Evolutionary conservation across 2,888 invertebrate genomes (phyloP), one percentile per base, ranked within the genome.

Genomic region (Heterodera filipjevi): DNA sequence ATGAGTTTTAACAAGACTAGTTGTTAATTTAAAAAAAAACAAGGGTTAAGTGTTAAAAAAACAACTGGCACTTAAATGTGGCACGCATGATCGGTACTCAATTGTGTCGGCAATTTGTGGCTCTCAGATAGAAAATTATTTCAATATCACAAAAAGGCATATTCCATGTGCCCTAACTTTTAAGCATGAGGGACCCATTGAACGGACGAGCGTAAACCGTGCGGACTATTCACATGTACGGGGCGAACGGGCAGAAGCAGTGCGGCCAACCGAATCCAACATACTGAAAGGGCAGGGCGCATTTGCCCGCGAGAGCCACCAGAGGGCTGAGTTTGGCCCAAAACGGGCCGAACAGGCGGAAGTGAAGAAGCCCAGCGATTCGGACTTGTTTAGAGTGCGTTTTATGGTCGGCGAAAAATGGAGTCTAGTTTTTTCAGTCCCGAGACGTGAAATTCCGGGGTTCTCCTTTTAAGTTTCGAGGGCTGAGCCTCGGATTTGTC

Each of bases 341-440:
- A 80, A 80, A 64, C 35, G 68, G 64, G 84, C 82, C 0, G 83
- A 83, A 1, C 70, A 84, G 14, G 83, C 72, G 53, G 83, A 83
- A 0, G 30, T 79, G 3, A 68, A 78, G 46, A 53, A 64, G 33
- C 75, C 86, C n/a, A 64, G 59, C n/a, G 86, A 85, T 71, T 83
- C 85, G 39, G 79, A 86, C 44, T 46, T 86, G n/a, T 74, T 85
- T 12, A 79, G 79, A 71, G 81, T 82, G 59, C 80, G n/a, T 81
- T 46, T 49, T 78, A 81, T 8, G 64, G 71, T 22, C 64, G 74
- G 46, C 39, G 76, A 30, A 10, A 53, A 49, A 16, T 0, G 49
- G 1, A n/a, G n/a, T n/a, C n/a, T n/a, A n/a, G n/a, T n/a, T n/a
- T n/a, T n/a, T n/a, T n/a, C n/a, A n/a, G n/a, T n/a, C n/a, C n/a